Conservation (phyloP, 1,140 invertebrate genomes). For the Propsilocerus akamusi region DNA sequence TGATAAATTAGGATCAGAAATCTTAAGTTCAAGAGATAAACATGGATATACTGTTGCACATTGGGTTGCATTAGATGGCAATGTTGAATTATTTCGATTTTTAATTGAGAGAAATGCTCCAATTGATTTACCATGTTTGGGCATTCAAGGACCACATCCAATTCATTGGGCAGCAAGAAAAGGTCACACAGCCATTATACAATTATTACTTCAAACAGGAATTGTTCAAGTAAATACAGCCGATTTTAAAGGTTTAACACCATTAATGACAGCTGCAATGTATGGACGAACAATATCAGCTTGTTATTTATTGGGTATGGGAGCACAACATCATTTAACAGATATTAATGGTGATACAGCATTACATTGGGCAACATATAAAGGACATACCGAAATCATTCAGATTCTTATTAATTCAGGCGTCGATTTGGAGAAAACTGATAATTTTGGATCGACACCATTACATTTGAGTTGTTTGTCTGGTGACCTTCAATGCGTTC, state of each 20-base stretch:
- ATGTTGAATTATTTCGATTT: slow-evolving; percentile 64
- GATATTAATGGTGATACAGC: slow-evolving; percentile 87
- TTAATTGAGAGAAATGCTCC: slow-evolving; percentile 65
- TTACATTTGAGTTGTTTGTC: slow-evolving; percentile 84
- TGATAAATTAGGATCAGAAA: slow-evolving; percentile 51
- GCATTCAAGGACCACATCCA: slow-evolving; percentile 70
- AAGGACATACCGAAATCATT: slow-evolving; percentile 75
- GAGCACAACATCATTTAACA: slow-evolving; percentile 60
- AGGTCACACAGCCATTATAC: slow-evolving; percentile 71
- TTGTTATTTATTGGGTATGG: slow-evolving; percentile 74
- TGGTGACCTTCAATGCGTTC: slow-evolving; percentile 62
- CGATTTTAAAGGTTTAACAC: slow-evolving; percentile 80
- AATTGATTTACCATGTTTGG: slow-evolving; percentile 67
- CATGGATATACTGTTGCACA: slow-evolving; percentile 85
- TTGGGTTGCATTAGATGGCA: slow-evolving; percentile 78
- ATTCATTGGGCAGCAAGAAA: slow-evolving; percentile 81
- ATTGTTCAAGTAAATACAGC: slow-evolving; percentile 65
- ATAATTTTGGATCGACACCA: slow-evolving; percentile 83
- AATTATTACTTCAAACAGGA: slow-evolving; percentile 64
- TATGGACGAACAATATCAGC: slow-evolving; percentile 79
- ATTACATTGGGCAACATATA: slow-evolving; percentile 84
- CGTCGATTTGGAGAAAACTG: slow-evolving; percentile 68
- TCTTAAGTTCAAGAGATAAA: slow-evolving; percentile 58
- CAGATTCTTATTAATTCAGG: slow-evolving; percentile 78
- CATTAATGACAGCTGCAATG: slow-evolving; percentile 82